Evolutionary conservation across 2,888 invertebrate species (phyloP), one percentile per base, ranked within the genome.

Genomic region (Hydrotaea diabolus): DNA sequence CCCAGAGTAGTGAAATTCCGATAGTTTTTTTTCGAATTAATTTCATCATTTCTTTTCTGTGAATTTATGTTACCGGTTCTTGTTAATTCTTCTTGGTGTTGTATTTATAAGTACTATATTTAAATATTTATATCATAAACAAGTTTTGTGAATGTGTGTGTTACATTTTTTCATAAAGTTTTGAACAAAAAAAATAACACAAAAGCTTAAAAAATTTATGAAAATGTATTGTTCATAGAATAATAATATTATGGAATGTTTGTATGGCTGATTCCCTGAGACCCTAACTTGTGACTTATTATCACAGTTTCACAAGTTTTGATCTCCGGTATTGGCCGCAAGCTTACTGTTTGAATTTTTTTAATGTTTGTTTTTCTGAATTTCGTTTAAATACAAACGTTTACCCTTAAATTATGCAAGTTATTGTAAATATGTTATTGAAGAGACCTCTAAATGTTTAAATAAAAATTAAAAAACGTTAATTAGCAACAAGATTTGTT

Each of bases 301-400:
- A 89, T 90, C 90, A 91, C 91, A 92, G 93, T 92, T 92, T 92
- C 92, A 92, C 92, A 92, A 92, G 92, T 92, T 92, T 92, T 92
- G 92, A 92, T 92, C 92, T 92, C 92, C 92, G 92, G 92, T 92
- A 93, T 92, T 93, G 92, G 93, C 92, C 91, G 89, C 92, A 92
- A 92, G 91, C 92, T 91, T 91, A 88, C 92, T 92, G 89, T 91
- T 91, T 89, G 77, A 77, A 80, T 21, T 75, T 80, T n/a, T n/a
- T 64, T 84, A 72, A 72, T 55, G 55, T 62, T 78, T 21, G 62
- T 71, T 71, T 66, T 77, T 59, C 62, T 31, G 31, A 43, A 69
- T 69, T 66, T 69, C 7, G 69, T 21, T 69, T 69, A 21, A n/a
- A 64, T 13, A 31, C 46, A 64, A 36, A 59, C 31, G 31, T 31